A percentile compares a stretch with the other conserved stretches of the same genome.
These are phyloP conservation scores for Phoebastria nigripes DNA, from an alignment of 2,797 vertebrate species.

Conservation along the genomic window DNA sequence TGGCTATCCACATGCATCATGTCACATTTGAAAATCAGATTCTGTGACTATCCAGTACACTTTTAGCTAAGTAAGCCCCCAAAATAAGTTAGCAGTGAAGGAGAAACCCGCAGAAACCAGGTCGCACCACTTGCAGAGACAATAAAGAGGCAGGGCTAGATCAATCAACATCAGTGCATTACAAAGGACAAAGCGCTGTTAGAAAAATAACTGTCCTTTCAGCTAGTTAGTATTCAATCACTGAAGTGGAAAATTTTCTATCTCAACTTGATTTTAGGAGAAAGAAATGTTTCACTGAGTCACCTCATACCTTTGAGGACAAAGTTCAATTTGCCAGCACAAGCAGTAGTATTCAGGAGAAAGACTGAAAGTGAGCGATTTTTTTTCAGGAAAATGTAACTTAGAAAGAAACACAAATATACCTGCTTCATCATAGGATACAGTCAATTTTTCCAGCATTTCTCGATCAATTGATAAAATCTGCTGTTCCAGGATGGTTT, in stretches of 20 bases:
- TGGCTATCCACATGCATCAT: background rate
- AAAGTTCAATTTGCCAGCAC: background rate
- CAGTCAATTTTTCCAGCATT: conserved; percentile 90
- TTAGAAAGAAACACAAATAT: background rate
- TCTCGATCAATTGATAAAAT: conserved; percentile 90
- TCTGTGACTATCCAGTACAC: background rate
- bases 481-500: conserved; percentile 93
- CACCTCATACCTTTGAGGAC: background rate
- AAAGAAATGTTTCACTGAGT: background rate
- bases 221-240: background rate
- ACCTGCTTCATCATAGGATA: conserved; percentile 96
- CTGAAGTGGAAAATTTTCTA: background rate
- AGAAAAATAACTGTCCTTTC: background rate
- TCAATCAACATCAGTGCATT: background rate
- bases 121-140: background rate
- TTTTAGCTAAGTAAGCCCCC: background rate
- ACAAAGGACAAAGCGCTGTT: background rate
- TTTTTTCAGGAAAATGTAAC: background rate
- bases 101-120: background rate
- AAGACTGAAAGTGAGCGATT: fast-evolving
- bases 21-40: background rate
- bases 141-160: background rate
- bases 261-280: background rate
- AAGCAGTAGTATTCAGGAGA: background rate
- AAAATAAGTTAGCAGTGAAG: background rate